phyloP scores from a whole-genome alignment of 2,113 vertebrate species.

The Nothobranchius kuhntae region DNA sequence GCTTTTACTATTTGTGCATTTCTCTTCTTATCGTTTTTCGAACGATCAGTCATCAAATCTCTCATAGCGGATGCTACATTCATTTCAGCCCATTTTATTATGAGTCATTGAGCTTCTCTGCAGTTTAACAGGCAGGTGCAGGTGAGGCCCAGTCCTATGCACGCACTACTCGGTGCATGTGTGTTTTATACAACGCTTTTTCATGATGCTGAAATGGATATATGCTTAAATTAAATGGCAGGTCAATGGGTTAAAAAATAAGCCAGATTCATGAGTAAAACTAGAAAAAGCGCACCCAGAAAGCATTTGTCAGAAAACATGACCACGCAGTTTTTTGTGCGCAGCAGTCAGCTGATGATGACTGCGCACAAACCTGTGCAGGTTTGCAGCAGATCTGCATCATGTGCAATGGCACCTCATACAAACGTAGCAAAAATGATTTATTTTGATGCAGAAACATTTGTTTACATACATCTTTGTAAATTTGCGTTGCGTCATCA shows the following conservation, averaged over 20 bases:
- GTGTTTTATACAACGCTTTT: background rate
- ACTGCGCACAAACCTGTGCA: constrained; percentile 51
- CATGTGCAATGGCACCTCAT: constrained; percentile 9
- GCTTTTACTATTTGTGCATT: no score
- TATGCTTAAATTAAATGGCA: background rate
- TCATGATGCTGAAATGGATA: no score
- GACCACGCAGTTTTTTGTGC: constrained; percentile 48
- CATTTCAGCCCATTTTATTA: no score
- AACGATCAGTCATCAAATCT: background rate
- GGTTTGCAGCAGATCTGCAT: constrained; percentile 61
- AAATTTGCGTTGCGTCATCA: constrained; percentile 8
- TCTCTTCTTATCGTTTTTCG: no score
- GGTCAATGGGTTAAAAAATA: no score
- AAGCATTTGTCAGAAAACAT: constrained; percentile 32
- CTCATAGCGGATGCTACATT: no score
- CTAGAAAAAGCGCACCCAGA: background rate
- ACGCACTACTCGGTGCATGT: constrained; percentile 1
- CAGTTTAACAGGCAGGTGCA: background rate
- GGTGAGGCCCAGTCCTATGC: background rate
- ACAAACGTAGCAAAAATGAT: background rate
- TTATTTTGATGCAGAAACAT: background rate
- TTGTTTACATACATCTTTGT: background rate
- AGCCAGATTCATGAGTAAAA: no score
- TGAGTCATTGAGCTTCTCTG: background rate
- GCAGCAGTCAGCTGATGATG: constrained; percentile 34